These are phyloP conservation scores for Bostrychus sinensis DNA, from an alignment of 2,113 vertebrate species.

Conservation along the genomic window DNA sequence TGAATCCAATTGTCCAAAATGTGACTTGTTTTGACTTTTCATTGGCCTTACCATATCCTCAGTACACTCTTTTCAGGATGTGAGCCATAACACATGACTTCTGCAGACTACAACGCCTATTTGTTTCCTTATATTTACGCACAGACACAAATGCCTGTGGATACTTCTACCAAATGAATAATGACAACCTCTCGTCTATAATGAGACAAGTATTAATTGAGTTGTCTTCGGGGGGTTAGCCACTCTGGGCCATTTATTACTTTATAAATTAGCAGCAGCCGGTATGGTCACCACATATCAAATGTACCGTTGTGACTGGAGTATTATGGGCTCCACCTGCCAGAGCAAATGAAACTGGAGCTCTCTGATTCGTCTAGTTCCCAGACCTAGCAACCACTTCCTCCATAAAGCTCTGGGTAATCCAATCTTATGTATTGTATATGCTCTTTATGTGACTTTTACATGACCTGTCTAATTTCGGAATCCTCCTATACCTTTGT, in stretches of 20 bases:
- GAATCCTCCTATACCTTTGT: slow-evolving; percentile 29
- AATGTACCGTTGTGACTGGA: slow-evolving; percentile 1
- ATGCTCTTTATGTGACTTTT: background rate
- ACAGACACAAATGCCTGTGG: background rate
- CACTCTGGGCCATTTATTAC: background rate
- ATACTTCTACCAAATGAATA: background rate
- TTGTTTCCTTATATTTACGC: background rate
- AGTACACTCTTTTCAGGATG: too few relatives aligned
- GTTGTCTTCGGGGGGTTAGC: background rate
- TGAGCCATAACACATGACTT: background rate
- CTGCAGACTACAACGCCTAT: background rate
- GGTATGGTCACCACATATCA: background rate
- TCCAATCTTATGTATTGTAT: background rate
- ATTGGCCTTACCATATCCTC: too few relatives aligned
- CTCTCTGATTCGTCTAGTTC: background rate
- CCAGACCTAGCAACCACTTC: slow-evolving; percentile 1
- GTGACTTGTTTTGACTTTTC: too few relatives aligned
- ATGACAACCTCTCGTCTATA: background rate
- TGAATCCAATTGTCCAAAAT: too few relatives aligned
- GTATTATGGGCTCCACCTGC: slow-evolving; percentile 5
- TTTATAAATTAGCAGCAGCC: background rate
- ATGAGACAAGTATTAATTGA: background rate
- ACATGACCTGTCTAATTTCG: slow-evolving; percentile 14
- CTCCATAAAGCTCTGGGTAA: background rate
- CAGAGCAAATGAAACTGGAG: background rate